Evolutionary conservation across 2,888 invertebrate species (phyloP), one percentile per base, ranked within the genome.

Genomic region (Habrosyne pyritoides): DNA sequence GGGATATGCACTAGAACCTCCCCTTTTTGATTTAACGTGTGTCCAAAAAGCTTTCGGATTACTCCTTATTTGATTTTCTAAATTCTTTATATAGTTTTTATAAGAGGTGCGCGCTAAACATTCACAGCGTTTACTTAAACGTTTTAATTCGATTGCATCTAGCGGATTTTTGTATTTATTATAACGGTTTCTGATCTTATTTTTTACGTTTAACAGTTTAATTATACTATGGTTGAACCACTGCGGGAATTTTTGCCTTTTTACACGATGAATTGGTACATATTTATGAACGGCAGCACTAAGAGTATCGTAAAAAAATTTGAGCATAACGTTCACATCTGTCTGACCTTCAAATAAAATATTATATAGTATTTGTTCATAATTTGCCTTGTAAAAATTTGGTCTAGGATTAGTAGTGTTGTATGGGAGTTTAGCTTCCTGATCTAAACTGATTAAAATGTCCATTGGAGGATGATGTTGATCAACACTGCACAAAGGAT

Each of bases 111-210:
- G 7, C 1, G 54, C 54, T 8, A 54, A 14, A 2, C 33, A 12
- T 2, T 48, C 42, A 24, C 54, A 54, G 10, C 54, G 54, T 33
- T 33, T 49, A 14, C 51, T 24, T 10, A 56, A 1, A 1, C 53
- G 18, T 21, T 51, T 33, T 18, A 53, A 51, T 46, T 46, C 46
- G 2, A 53, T 24, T 18, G 22, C 28, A 47, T 56, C 56, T 21
- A 56, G 10, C 2, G 56, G 56, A 24, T 56, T 56, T 10, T 51
- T 50, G 50, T 47, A 56, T 46, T 14, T 53, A 2, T 56, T 56
- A 47, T 47, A 56, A 0, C 51, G 50, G 4, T 21, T n/a, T 24
- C 56, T 53, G 10, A 53, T 8, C 22, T 51, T 58, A 33, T 53
- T 30, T 22, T 58, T 58, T 55, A 55, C 53, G 10, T 47, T 48